Evolutionary conservation across 2,797 vertebrate genomes (phyloP).

Genomic region (Amblyraja radiata): DNA sequence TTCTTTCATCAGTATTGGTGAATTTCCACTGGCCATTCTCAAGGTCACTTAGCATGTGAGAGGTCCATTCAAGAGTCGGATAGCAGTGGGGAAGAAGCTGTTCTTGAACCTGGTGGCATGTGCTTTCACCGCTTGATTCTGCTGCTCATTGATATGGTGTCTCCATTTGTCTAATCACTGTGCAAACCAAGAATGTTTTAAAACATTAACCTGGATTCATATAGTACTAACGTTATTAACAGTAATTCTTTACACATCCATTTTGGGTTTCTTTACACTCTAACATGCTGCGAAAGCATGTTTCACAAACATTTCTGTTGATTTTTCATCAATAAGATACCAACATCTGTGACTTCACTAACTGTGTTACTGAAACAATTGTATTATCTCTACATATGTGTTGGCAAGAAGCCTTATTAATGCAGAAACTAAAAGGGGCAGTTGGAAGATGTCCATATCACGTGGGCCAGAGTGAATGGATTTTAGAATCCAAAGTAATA

Average conservation of each 20-base stretch:
- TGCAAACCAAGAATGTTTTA: neutral
- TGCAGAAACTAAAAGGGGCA: neutral
- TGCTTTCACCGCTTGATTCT: too few relatives aligned
- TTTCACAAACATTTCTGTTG: neutral
- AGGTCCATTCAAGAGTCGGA: too few relatives aligned
- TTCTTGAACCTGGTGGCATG: too few relatives aligned
- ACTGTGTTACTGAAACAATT: neutral
- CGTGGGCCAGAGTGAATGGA: neutral
- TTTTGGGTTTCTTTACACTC: neutral
- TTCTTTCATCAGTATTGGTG: neutral
- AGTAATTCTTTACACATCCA: neutral
- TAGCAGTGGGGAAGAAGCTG: too few relatives aligned
- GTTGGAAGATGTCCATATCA: neutral
- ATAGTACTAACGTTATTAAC: neutral
- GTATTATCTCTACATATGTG: neutral
- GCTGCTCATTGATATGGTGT: neutral
- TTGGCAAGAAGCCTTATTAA: constrained; percentile 12
- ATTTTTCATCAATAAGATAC: neutral
- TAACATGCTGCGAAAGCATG: neutral
- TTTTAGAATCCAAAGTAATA: neutral
- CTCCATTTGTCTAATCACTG: neutral
- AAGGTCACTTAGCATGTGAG: neutral
- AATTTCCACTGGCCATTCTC: neutral
- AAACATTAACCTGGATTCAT: neutral
- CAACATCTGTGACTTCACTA: neutral